Base-by-base conservation (phyloP, 2,888 invertebrate genomes). In the Subacronicta megacephala region DNA sequence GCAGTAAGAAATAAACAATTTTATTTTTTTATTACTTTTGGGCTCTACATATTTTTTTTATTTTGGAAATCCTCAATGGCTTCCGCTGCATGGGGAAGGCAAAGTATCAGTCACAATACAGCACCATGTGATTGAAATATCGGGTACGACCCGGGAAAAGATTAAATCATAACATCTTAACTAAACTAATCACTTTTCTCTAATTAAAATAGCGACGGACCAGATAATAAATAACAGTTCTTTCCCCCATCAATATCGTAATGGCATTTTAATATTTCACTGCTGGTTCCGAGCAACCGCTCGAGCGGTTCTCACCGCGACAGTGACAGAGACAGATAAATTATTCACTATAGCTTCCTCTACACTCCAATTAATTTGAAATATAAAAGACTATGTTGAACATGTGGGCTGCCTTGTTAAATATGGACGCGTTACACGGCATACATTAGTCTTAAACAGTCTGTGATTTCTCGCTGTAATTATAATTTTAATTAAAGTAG, bases 181-280 rank as follows among this genome's bases (percentile, higher is more conserved):
- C 23, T 36, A 38, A 56, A 40, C 15, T 17, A 46, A 65, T 67
- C 18, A 40, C 33, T 44, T 36, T 56, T 7, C 13, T 26, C n/a
- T 16, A 55, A 56, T 51, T 62, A 51, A 56, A 51, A 56, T 44
- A 56, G 36, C 26, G 31, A n/a, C 23, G 17, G 26, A 44, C 10
- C 20, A 44, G 31, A 35, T 33, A 20, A 54, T 54, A 49, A 56
- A 56, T 67, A 46, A 56, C 62, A 51, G 40, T 56, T 56, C 15
- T 23, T 36, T 23, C 26, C 43, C 23, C 46, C 64, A 59, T 70
- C 56, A 59, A 70, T 61, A 61, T 53, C 37, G 44, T 58, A 65
- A 67, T 62, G 56, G 63, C 51, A 65, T 67, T 72, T 73, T 52
- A 75, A 62, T 75, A 73, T 58, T 67, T 72, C 67, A 62, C 56